phyloP scores from a whole-genome alignment of 1,140 invertebrate species.

The Brachionus rotundiformis region DNA sequence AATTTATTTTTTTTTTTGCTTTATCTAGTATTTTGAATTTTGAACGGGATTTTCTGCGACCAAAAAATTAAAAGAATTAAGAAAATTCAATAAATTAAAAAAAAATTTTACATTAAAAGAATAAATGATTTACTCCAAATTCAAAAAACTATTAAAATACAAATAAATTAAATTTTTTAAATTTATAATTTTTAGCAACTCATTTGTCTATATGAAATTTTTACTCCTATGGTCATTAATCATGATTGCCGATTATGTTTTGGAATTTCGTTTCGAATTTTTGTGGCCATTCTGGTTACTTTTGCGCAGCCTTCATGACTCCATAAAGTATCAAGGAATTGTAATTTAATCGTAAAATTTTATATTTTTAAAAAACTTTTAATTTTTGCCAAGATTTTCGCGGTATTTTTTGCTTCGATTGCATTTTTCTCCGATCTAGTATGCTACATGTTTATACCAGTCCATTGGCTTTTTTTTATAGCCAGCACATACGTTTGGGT shows the following conservation, averaged over 20 bases:
- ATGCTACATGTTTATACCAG: slow-evolving; percentile 97
- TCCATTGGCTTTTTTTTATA: slow-evolving; percentile 95
- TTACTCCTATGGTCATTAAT: slow-evolving; percentile 91
- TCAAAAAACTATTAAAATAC: neutral
- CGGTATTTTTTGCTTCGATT: slow-evolving; percentile 95
- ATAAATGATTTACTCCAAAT: no score
- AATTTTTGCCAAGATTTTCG: slow-evolving; percentile 82
- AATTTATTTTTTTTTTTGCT: neutral
- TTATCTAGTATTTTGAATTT: no score
- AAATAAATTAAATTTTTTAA: neutral
- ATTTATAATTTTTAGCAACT: slow-evolving; percentile 68
- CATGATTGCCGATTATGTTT: slow-evolving; percentile 90
- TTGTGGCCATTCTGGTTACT: slow-evolving; percentile 98
- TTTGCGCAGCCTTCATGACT: slow-evolving; percentile 91
- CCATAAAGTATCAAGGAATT: slow-evolving; percentile 97
- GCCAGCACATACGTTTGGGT: slow-evolving; percentile 98
- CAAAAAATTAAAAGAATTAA: no score
- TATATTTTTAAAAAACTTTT: slow-evolving; percentile 54
- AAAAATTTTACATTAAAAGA: no score
- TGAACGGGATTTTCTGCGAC: no score
- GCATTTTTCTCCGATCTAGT: slow-evolving; percentile 96
- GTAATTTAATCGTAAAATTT: slow-evolving; percentile 73
- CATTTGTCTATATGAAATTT: slow-evolving; percentile 91
- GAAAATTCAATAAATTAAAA: no score
- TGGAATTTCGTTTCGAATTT: slow-evolving; percentile 98